Conservation (phyloP, 2,113 vertebrate genomes). For the Otis tarda region DNA sequence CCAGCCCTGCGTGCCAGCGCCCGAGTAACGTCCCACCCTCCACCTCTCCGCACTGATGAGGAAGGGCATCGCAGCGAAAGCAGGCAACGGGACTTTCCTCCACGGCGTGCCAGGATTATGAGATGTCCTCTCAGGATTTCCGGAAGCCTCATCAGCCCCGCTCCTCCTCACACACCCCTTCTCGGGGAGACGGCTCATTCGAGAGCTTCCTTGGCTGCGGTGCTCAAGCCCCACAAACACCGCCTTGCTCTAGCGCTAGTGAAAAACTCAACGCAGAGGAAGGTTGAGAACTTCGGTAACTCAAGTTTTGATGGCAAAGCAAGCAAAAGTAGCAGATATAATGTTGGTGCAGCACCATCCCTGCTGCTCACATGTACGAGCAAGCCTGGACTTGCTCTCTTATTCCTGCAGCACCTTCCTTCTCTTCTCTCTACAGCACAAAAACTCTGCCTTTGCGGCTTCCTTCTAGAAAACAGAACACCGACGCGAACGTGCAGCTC, state of each 20-base stretch:
- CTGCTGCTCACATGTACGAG: background rate
- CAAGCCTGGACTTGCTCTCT: background rate
- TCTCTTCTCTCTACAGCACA: background rate
- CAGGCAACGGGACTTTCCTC: background rate
- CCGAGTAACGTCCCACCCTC: background rate
- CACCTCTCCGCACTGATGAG: no score
- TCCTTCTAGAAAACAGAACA: background rate
- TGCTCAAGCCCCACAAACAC: background rate
- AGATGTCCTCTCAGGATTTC: background rate
- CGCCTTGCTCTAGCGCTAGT: background rate
- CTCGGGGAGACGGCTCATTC: background rate
- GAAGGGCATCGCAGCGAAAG: background rate
- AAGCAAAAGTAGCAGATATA: background rate
- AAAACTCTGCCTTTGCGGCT: background rate
- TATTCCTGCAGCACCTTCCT: background rate
- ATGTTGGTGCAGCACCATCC: background rate
- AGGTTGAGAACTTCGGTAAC: background rate
- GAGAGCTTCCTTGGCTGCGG: no score
- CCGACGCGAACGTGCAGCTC: rapidly evolving
- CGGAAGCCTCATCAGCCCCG: rapidly evolving
- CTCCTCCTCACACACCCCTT: background rate
- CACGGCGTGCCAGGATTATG: rapidly evolving
- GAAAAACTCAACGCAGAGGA: rapidly evolving
- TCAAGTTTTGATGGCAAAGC: background rate
- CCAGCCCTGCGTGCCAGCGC: rapidly evolving